Evolutionary conservation across 92 coral and sea anemone genomes (phyloP), one percentile per base, ranked within the genome.

Genomic region (Plumapathes pennacea): DNA sequence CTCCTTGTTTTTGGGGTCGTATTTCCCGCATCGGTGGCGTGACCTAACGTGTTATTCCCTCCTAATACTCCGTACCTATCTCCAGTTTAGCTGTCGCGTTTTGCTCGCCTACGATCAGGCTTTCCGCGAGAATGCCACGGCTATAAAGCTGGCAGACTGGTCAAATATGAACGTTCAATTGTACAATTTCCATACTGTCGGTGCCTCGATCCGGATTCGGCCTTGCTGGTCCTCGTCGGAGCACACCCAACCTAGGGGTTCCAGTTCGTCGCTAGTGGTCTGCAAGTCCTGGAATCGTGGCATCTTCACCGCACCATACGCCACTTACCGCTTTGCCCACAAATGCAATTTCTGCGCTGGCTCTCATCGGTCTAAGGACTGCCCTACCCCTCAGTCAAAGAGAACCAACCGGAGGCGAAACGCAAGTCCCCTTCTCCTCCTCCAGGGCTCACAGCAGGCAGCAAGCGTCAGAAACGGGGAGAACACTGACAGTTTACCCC

Each of bases 91-190:
- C 3, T 24, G 49, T 13, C 24, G 30, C 24, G 46, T 57, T 58
- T 30, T 43, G 61, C 28, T 36, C 44, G 61, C 61, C 4, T 77
- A 77, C 32, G 77, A 77, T 41, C 66, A 67, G 46, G 84, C 84
- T 4, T 77, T 77, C 52, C 6, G 77, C 28, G 57, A 77, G 38
- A 71, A 69, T 11, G 78, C 78, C 12, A 78, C 67, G 12, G 78
- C 72, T 0, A 19, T 58, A 5, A 59, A 49, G n/a, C 62, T 77
- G 9, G 8, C 38, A 1, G 78, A 70, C 38, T 70, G 61, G 61
- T 59, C 70, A 11, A 34, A 25, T 29, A 47, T 47, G 77, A 70
- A 59, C 29, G 50, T 58, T 8, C 40, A 71, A 46, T 54, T 72
- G 0, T 72, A 25, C 54, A 72, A 72, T 42, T 72, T 42, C 21